Percentiles rank a stretch among this genome's conserved stretches.
Evolutionary conservation across 1,140 invertebrate species (phyloP).

Genomic region (Hyphantria cunea): DNA sequence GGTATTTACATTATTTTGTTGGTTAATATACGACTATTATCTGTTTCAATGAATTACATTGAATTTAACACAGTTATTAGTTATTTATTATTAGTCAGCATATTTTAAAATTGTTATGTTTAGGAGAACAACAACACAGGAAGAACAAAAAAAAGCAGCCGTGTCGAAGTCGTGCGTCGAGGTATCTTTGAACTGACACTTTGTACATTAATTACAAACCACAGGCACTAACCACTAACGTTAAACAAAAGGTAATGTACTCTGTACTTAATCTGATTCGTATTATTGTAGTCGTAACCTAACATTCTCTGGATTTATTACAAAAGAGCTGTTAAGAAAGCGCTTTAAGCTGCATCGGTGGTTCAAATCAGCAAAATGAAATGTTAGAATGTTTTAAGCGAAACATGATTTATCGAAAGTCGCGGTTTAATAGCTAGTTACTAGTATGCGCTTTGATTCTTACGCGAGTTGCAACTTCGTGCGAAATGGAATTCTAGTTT

Average conservation of each 20-base stretch:
- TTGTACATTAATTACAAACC: conserved; percentile 54
- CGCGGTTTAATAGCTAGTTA: conserved; percentile 47
- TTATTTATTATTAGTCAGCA: no score
- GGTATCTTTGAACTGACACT: conserved; percentile 43
- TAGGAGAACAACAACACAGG: conserved; percentile 3
- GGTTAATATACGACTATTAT: no score
- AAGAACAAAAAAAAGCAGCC: conserved; percentile 21
- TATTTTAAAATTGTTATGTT: no score
- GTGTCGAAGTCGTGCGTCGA: conserved; percentile 31
- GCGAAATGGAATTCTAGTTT: conserved; percentile 79
- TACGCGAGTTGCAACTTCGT: conserved; percentile 68
- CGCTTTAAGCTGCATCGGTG: conserved; percentile 52
- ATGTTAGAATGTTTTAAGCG: conserved; percentile 51
- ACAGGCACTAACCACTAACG: conserved; percentile 45
- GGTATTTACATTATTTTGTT: no score
- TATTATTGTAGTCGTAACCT: conserved; percentile 72
- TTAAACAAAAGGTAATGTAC: conserved; percentile 70
- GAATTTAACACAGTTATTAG: no score
- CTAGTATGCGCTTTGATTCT: conserved; percentile 59
- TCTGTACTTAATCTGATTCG: conserved; percentile 69
- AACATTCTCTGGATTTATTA: conserved; percentile 73
- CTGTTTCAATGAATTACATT: no score
- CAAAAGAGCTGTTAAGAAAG: conserved; percentile 70
- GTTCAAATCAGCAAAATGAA: conserved; percentile 67
- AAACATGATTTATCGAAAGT: conserved; percentile 73